These are phyloP conservation scores for Hypanus sabinus DNA, from an alignment of 2,113 vertebrate genomes.

Conservation along the genomic window DNA sequence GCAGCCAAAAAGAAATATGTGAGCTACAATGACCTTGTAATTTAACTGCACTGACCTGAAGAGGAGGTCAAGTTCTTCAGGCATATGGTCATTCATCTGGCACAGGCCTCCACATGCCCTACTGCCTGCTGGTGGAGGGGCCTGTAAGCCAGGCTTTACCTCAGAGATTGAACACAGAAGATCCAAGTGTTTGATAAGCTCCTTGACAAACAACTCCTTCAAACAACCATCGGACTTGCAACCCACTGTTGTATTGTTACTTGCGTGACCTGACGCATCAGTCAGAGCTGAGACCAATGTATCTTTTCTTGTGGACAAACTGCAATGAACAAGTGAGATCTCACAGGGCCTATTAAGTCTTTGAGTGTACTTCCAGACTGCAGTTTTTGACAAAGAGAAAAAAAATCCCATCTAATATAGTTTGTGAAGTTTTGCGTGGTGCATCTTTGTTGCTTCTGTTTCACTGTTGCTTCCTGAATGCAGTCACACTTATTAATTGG, in stretches of 20 bases:
- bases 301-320: conserved; percentile 45
- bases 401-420: conserved; percentile 63
- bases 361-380: conserved; percentile 72
- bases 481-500: conserved; percentile 43
- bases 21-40: conserved; percentile 89
- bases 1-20: conserved; percentile 88
- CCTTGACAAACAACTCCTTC: conserved; percentile 48
- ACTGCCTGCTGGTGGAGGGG: conserved; percentile 16
- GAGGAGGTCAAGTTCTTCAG: conserved; percentile 45
- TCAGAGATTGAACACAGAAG: conserved; percentile 45
- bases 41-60: conserved; percentile 58
- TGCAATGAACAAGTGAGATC: conserved; percentile 43
- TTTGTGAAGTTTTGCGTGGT: conserved; percentile 69
- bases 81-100: conserved; percentile 47
- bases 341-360: conserved; percentile 57
- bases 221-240: conserved; percentile 47
- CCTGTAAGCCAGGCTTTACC: conserved; percentile 45
- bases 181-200: conserved; percentile 51
- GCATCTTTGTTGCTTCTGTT: conserved; percentile 53
- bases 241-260: conserved; percentile 49
- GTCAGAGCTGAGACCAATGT: conserved; percentile 43
- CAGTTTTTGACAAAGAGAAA: conserved; percentile 55
- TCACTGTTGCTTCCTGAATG: conserved; percentile 63
- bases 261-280: conserved; percentile 45
- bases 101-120: conserved; percentile 48